Evolutionary conservation across 92 coral and sea anemone genomes (phyloP).

Genomic region (Palythoa caribaeorum): DNA sequence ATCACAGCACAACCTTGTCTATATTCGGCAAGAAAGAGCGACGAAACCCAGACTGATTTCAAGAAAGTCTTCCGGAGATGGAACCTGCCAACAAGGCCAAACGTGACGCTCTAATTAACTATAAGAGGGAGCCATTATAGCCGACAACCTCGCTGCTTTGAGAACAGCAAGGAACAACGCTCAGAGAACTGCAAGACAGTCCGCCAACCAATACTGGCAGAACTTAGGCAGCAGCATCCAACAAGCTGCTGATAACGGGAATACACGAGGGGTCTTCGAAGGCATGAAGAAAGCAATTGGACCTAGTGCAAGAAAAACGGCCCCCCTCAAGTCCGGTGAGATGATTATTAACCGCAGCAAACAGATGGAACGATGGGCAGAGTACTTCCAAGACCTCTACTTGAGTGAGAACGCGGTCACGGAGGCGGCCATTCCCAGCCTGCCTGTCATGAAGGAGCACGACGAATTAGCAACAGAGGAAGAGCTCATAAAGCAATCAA

Average conservation of each 20-base stretch:
- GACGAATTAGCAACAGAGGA: neutral
- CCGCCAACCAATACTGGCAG: neutral
- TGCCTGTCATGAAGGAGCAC: no score
- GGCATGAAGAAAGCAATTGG: neutral
- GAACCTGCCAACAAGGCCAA: neutral
- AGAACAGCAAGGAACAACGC: neutral
- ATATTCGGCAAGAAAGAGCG: no score
- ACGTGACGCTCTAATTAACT: neutral
- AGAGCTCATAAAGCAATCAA: neutral
- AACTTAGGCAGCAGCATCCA: neutral
- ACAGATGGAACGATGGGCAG: no score
- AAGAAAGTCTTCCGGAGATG: neutral
- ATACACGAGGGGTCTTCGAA: neutral
- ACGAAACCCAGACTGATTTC: no score
- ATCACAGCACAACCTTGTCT: no score
- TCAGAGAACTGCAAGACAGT: neutral
- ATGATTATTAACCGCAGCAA: no score
- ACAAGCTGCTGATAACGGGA: neutral
- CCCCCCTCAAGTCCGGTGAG: no score
- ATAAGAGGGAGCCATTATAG: neutral
- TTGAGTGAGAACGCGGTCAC: no score
- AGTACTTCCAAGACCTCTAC: no score
- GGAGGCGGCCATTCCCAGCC: no score
- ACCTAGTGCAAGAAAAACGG: no score
- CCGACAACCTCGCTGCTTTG: neutral